Percentiles rank a stretch among this genome's conserved stretches.
These are phyloP conservation scores for Aptenodytes forsteri DNA, from an alignment of 2,113 vertebrate genomes.

Conservation along the genomic window DNA sequence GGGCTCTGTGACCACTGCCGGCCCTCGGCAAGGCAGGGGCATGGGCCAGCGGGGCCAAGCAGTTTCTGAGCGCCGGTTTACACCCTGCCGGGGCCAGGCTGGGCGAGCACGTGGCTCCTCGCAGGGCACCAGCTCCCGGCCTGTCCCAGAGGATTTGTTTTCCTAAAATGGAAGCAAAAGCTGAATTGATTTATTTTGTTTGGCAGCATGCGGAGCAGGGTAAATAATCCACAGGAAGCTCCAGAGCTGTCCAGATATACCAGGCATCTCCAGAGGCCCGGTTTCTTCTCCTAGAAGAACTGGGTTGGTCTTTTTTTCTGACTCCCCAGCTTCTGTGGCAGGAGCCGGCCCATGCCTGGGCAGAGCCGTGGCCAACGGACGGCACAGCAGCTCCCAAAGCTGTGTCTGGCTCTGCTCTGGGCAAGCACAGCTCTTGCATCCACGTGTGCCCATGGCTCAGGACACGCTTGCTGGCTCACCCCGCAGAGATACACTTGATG, in stretches of 20 bases:
- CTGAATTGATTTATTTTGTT: slow-evolving; percentile 34
- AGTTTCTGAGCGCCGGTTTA: accelerated
- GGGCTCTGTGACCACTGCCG: neutral
- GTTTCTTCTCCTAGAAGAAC: neutral
- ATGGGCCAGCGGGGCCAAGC: accelerated
- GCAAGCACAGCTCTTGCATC: accelerated
- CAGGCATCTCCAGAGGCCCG: neutral
- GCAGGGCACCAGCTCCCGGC: neutral
- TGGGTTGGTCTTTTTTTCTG: accelerated
- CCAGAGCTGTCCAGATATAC: neutral
- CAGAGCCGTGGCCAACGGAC: no score
- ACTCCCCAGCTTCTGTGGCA: neutral
- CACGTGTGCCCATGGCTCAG: accelerated
- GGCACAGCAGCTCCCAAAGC: no score
- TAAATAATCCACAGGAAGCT: neutral
- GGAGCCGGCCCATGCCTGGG: neutral
- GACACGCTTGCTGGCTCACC: accelerated
- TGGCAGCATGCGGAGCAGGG: neutral
- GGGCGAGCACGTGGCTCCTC: neutral
- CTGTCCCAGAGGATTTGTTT: slow-evolving; percentile 15
- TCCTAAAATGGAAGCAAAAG: slow-evolving; percentile 59
- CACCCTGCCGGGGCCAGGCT: neutral
- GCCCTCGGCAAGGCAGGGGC: neutral
- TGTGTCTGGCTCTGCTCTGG: no score
- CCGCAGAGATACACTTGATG: neutral